A percentile compares a stretch with the other conserved stretches of the same genome.
phyloP scores from a whole-genome alignment of 2,113 vertebrate genomes.

The Diadophis punctatus region DNA sequence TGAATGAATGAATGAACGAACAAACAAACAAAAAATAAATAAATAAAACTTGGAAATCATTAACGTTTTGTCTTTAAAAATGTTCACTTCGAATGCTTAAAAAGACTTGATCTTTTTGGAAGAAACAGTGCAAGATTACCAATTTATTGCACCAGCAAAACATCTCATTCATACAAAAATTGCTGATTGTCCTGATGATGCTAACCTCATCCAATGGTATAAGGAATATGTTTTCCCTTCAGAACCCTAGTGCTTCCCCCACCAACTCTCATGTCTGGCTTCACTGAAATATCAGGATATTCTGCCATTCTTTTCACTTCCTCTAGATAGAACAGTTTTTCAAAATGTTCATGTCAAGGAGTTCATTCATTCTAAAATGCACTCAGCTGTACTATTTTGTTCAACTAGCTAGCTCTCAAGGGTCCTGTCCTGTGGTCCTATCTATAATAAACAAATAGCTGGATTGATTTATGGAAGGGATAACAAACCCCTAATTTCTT shows the following conservation, averaged over 20 bases:
- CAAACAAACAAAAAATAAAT: too few species aligned
- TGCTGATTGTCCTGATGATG: neutral
- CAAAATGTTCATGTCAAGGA: neutral
- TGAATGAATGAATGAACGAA: too few species aligned
- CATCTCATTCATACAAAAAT: neutral
- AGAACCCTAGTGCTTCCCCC: neutral
- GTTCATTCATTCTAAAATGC: neutral
- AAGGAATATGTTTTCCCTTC: neutral
- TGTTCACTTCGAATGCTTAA: neutral
- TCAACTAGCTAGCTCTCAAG: neutral
- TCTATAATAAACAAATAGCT: neutral
- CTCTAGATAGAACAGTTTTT: neutral
- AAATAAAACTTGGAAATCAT: neutral
- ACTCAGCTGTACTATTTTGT: neutral
- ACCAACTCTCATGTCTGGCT: neutral
- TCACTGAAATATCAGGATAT: neutral
- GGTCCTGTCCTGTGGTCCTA: neutral
- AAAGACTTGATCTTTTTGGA: neutral
- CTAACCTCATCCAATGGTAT: neutral
- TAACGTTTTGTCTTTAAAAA: too few species aligned
- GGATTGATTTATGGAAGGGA: neutral
- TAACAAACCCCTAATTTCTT: neutral
- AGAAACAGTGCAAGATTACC: neutral
- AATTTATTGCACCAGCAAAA: neutral
- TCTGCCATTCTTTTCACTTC: neutral